phyloP scores from a whole-genome alignment of 1,140 invertebrate genomes.

The Ceratina japonica region DNA sequence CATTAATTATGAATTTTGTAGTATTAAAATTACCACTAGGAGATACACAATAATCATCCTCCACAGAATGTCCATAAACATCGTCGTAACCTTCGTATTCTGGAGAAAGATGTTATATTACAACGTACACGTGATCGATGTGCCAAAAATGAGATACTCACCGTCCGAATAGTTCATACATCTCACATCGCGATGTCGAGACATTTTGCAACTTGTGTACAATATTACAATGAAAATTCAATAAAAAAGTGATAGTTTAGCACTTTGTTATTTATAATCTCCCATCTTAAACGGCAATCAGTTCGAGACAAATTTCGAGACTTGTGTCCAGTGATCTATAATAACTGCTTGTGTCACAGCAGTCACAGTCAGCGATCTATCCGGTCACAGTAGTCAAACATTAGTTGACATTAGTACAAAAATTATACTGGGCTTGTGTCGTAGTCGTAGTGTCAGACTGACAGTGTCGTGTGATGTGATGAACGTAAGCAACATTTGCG shows the following conservation, averaged over 20 bases:
- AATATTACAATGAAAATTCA: constrained; percentile 1
- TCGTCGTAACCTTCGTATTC: constrained; percentile 95
- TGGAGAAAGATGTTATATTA: constrained; percentile 65
- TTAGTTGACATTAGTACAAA: too few relatives aligned
- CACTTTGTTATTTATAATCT: constrained; percentile 18
- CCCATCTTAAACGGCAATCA: neutral
- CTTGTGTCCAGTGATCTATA: too few relatives aligned
- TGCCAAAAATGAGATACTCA: constrained; percentile 65
- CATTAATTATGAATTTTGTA: neutral
- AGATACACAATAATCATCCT: constrained; percentile 93
- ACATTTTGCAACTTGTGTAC: constrained; percentile 79
- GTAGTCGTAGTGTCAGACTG: too few relatives aligned
- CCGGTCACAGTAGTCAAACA: too few relatives aligned
- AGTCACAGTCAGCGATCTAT: too few relatives aligned
- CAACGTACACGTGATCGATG: neutral
- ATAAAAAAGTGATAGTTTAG: neutral
- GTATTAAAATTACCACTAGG: constrained; percentile 85
- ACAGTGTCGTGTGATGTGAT: too few relatives aligned
- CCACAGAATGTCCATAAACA: constrained; percentile 94
- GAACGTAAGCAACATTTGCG: neutral
- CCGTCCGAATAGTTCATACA: constrained; percentile 87
- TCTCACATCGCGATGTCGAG: constrained; percentile 88
- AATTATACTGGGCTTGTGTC: too few relatives aligned
- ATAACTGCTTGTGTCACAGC: too few relatives aligned
- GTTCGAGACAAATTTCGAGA: neutral